phyloP scores from a whole-genome alignment of 2,888 invertebrate species.

The Patella caerulea region DNA sequence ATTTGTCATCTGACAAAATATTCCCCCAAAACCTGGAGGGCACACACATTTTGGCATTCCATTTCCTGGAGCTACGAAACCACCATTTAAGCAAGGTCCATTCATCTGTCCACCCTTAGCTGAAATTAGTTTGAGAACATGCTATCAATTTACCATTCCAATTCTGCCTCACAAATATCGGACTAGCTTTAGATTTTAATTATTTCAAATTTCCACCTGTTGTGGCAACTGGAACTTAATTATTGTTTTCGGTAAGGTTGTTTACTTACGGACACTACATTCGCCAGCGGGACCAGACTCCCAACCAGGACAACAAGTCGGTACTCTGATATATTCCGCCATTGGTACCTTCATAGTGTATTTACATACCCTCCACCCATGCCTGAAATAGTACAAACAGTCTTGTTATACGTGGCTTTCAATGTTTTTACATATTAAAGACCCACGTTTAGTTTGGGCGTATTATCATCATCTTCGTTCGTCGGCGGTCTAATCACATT shows the following conservation, averaged over 20 bases:
- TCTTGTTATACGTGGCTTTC: too few species aligned
- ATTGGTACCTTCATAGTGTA: slow-evolving; percentile 7
- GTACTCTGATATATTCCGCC: slow-evolving; percentile 16
- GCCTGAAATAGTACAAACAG: not conserved
- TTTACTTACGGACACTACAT: slow-evolving; percentile 18
- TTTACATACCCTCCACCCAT: slow-evolving; percentile 19
- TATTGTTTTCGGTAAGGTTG: too few species aligned
- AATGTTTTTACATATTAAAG: too few species aligned
- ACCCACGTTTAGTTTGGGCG: too few species aligned
- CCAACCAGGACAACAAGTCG: slow-evolving; percentile 24
- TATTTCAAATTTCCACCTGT: too few species aligned
- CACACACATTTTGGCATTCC: slow-evolving; percentile 12
- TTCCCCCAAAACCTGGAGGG: slow-evolving; percentile 19
- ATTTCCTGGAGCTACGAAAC: slow-evolving; percentile 5
- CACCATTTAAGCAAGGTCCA: slow-evolving; percentile 20
- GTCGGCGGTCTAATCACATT: too few species aligned
- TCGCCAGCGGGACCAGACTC: slow-evolving; percentile 15
- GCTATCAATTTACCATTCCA: too few species aligned
- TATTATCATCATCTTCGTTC: too few species aligned
- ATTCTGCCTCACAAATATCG: too few species aligned
- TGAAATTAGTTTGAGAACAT: too few species aligned
- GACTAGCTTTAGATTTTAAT: too few species aligned
- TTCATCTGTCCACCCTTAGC: not conserved
- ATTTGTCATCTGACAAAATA: slow-evolving; percentile 11
- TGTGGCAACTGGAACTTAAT: too few species aligned